Evolutionary conservation across 2,888 invertebrate species (phyloP).

Genomic region (Caenorhabditis zanzibari): DNA sequence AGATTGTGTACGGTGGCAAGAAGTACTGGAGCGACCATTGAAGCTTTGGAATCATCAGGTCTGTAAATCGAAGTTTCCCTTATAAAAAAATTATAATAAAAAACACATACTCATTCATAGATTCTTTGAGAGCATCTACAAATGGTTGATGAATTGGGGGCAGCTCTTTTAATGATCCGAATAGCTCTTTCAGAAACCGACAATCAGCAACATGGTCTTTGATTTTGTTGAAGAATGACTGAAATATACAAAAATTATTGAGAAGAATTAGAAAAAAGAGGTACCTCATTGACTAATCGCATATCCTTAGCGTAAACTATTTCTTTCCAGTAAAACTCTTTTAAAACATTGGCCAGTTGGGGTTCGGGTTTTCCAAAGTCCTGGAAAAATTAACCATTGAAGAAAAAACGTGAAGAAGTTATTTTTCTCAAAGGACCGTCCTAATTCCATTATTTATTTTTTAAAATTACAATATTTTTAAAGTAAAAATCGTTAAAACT

Average conservation of each 20-base stretch:
- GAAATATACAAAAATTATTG: not conserved
- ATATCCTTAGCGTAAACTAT: constrained; percentile 67
- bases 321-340: constrained; percentile 73
- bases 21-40: constrained; percentile 84
- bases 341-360: constrained; percentile 64
- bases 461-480: no score
- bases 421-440: no score
- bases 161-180: constrained; percentile 55
- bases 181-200: constrained; percentile 60
- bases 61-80: constrained; percentile 17
- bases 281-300: constrained; percentile 84
- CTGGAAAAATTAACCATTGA: constrained; percentile 34
- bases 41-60: constrained; percentile 53
- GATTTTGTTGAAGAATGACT: constrained; percentile 61
- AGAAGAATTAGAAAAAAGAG: not conserved
- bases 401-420: no score
- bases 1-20: constrained; percentile 85
- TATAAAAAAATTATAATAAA: not conserved
- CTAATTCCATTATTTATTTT: no score
- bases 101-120: constrained; percentile 29
- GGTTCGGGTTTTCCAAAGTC: constrained; percentile 57
- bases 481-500: no score
- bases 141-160: constrained; percentile 55
- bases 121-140: constrained; percentile 41
- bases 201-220: constrained; percentile 53